Percentiles rank a stretch among this genome's conserved stretches.
Evolutionary conservation across 2,888 invertebrate genomes (phyloP).

Genomic region (Erebia palarica): DNA sequence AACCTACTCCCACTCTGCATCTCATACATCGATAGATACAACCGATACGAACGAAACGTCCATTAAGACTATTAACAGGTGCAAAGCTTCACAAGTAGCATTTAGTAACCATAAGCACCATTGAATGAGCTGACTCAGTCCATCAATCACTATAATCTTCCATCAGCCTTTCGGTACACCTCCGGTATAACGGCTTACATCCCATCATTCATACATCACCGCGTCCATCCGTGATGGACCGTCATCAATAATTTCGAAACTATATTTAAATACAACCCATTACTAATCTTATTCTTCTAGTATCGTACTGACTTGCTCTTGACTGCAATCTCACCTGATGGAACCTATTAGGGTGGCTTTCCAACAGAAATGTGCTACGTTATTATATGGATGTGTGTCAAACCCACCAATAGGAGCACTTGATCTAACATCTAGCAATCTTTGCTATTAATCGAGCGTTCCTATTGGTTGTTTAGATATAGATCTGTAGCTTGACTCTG

Average conservation of each 20-base stretch:
- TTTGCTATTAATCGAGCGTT: too few species aligned
- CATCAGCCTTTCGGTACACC: conserved; percentile 25
- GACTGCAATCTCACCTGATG: too few species aligned
- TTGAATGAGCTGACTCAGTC: conserved; percentile 17
- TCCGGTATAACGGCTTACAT: conserved; percentile 28
- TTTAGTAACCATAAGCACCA: conserved; percentile 24
- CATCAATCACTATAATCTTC: conserved; percentile 38
- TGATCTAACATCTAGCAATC: too few species aligned
- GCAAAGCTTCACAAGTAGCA: conserved; percentile 18
- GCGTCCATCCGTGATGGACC: conserved; percentile 1
- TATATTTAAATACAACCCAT: conserved; percentile 13
- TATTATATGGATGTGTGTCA: too few species aligned
- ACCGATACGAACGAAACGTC: background rate
- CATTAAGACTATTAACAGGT: conserved; percentile 30
- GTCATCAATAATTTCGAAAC: conserved; percentile 17
- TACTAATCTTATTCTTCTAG: background rate
- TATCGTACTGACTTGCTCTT: too few species aligned
- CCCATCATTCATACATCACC: conserved; percentile 36
- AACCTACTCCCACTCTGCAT: too few species aligned
- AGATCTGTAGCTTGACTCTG: too few species aligned
- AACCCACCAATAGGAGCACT: too few species aligned
- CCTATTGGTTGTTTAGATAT: too few species aligned
- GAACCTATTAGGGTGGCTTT: too few species aligned
- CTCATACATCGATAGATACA: background rate
- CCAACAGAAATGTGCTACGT: too few species aligned